phyloP scores from a whole-genome alignment of 2,113 vertebrate genomes.

The Podarcis cretensis region DNA sequence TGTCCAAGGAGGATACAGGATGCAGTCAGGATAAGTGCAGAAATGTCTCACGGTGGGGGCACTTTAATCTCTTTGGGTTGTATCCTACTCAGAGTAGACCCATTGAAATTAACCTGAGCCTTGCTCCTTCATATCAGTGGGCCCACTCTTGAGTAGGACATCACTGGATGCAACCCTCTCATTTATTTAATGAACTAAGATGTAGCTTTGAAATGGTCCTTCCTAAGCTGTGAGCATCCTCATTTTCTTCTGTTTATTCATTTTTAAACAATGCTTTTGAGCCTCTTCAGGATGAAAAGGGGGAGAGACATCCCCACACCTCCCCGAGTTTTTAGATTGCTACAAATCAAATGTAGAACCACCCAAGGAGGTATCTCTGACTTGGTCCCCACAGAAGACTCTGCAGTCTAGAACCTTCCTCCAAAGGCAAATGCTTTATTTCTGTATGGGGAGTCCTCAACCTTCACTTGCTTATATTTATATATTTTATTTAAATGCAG shows the following conservation, averaged over 20 bases:
- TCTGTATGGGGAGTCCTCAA: not conserved
- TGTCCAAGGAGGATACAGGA: not conserved
- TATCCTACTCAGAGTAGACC: too few species aligned
- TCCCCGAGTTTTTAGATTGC: not conserved
- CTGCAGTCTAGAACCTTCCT: not conserved
- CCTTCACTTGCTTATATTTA: not conserved
- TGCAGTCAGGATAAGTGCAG: conserved; percentile 19
- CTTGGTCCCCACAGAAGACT: not conserved
- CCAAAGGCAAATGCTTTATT: not conserved
- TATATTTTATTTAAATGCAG: not conserved
- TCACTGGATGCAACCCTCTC: too few species aligned
- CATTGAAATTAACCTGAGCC: too few species aligned
- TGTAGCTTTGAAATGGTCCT: not conserved
- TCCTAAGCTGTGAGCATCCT: fast-evolving
- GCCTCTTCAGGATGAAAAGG: not conserved
- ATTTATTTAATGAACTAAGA: fast-evolving
- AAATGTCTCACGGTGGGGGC: not conserved
- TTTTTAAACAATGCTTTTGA: not conserved
- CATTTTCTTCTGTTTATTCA: not conserved
- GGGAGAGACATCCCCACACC: too few species aligned
- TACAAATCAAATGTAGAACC: not conserved
- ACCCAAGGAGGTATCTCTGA: too few species aligned
- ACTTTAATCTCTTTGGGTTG: not conserved
- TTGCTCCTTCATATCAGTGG: too few species aligned
- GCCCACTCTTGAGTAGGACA: too few species aligned